These are phyloP conservation scores for Hoplodrina blanda DNA, from an alignment of 2,888 invertebrate species.

Conservation along the genomic window DNA sequence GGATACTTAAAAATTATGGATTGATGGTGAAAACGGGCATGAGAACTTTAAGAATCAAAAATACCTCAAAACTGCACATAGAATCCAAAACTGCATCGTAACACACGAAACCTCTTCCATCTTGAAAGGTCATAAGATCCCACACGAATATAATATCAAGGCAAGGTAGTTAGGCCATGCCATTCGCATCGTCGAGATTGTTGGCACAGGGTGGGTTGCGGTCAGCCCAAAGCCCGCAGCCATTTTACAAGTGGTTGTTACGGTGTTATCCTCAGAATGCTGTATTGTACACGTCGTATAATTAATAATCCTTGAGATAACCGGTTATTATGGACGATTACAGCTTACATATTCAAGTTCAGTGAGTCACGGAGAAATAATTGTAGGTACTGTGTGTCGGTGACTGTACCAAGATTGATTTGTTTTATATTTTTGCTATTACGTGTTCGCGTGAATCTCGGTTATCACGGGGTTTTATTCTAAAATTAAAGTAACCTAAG, in stretches of 20 bases:
- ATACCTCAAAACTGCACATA: neutral
- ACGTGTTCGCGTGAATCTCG: too few relatives aligned
- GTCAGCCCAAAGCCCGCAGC: conserved; percentile 74
- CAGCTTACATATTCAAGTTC: conserved; percentile 11
- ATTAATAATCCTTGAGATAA: conserved; percentile 57
- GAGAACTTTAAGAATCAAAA: too few relatives aligned
- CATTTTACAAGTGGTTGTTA: conserved; percentile 78
- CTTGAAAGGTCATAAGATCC: conserved; percentile 37
- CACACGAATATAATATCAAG: conserved; percentile 52
- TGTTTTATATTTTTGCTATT: conserved; percentile 2
- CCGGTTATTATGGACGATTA: conserved; percentile 33
- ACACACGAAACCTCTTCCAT: neutral
- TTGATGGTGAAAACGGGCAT: too few relatives aligned
- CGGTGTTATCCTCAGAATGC: conserved; percentile 73
- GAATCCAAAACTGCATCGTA: neutral
- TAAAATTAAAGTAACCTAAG: too few relatives aligned
- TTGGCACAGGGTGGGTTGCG: conserved; percentile 76
- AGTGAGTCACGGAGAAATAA: conserved; percentile 7
- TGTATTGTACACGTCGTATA: conserved; percentile 60
- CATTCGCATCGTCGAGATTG: conserved; percentile 77
- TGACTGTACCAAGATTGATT: neutral
- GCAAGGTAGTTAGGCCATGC: conserved; percentile 67
- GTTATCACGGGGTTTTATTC: too few relatives aligned
- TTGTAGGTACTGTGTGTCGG: conserved; percentile 3
- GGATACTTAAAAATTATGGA: too few relatives aligned